A percentile compares a stretch with the other conserved stretches of the same genome.
Evolutionary conservation across 2,888 invertebrate species (phyloP).

Genomic region (Ophion ellenae): DNA sequence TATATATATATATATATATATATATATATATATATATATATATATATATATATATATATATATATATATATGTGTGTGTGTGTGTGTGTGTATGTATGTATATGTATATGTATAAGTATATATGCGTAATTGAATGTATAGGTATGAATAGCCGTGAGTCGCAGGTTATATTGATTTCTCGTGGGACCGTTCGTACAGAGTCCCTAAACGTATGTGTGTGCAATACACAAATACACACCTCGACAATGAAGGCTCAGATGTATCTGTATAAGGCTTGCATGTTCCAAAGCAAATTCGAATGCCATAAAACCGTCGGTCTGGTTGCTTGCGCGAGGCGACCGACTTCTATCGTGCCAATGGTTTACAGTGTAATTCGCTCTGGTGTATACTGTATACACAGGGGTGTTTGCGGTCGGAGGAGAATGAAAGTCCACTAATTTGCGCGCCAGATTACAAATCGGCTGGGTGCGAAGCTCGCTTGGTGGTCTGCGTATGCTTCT

Average conservation of each 20-base stretch:
- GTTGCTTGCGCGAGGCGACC: conserved; percentile 24
- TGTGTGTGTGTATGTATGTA: no score
- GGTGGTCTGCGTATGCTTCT: conserved; percentile 21
- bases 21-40: no score
- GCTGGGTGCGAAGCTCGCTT: conserved; percentile 23
- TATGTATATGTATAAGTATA: background rate
- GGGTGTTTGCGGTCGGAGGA: conserved; percentile 29
- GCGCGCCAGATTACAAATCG: conserved; percentile 57
- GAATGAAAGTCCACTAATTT: conserved; percentile 60
- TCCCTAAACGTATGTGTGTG: conserved; percentile 8
- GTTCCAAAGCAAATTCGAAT: conserved; percentile 63
- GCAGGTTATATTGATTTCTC: conserved; percentile 58
- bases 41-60: background rate
- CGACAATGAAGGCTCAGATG: background rate
- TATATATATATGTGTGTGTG: no score
- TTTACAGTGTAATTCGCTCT: conserved; percentile 17
- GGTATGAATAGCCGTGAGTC: conserved; percentile 9
- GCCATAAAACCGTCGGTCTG: conserved; percentile 53
- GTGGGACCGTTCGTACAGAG: conserved; percentile 47
- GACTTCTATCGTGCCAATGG: conserved; percentile 25
- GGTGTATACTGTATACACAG: background rate
- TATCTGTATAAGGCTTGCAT: conserved; percentile 50
- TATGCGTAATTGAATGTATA: background rate
- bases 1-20: no score
- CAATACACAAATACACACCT: conserved; percentile 9